Base-by-base conservation (phyloP, 2,797 vertebrate genomes). In the Bryconaethiops microstoma region DNA sequence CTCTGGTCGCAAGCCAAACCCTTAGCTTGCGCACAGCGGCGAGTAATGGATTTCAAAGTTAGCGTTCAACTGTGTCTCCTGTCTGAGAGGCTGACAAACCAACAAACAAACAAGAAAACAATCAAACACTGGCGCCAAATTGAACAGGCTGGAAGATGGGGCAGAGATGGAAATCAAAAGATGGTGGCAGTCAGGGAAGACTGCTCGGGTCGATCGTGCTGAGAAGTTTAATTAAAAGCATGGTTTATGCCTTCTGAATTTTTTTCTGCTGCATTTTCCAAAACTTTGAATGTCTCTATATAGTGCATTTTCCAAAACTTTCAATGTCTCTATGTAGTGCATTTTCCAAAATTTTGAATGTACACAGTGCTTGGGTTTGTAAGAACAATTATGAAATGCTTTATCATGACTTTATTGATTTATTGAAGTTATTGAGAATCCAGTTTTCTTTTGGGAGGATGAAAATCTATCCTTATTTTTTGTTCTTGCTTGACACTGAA, bases 221-320 rank as follows among this genome's bases (percentile, higher is more conserved):
- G 77, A 85, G 79, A 80, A 50, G 70, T 75, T 85, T 85, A 77
- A 85, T 85, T 85, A 82, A 85, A 80, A 76, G 70, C 69, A 65
- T 74, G 74, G 81, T 80, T 85, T 82, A 80, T 48, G 7, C 55
- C n/a, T 39, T 52, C 40, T 55, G n/a, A 83, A 78, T 62, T 35
- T 19, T 17, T 0, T 63, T 63, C 10, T 25, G 59, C 21, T 62
- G 55, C 7, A 23, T 2, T n/a, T n/a, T n/a, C n/a, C n/a, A n/a
- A n/a, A n/a, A n/a, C n/a, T n/a, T n/a, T n/a, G n/a, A n/a, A n/a
- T n/a, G n/a, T n/a, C n/a, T n/a, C n/a, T n/a, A n/a, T n/a, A n/a
- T n/a, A n/a, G n/a, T n/a, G n/a, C n/a, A n/a, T n/a, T n/a, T n/a
- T n/a, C n/a, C n/a, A n/a, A n/a, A n/a, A n/a, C n/a, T n/a, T n/a